These are phyloP conservation scores for Dioctria linearis DNA, from an alignment of 2,888 invertebrate species.

Conservation along the genomic window DNA sequence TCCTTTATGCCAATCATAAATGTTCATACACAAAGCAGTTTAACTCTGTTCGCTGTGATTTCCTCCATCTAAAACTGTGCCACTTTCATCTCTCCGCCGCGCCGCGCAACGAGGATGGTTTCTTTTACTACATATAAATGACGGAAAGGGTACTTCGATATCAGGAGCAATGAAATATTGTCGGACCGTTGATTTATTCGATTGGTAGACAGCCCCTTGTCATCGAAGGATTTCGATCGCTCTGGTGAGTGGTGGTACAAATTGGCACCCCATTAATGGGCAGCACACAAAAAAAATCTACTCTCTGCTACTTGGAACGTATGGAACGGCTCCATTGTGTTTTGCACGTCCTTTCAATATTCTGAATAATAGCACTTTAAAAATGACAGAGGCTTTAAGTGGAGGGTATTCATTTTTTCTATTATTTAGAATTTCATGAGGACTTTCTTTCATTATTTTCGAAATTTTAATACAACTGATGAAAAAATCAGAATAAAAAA, in stretches of 20 bases:
- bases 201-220: conserved; percentile 54
- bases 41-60: not conserved
- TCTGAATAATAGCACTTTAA: too few relatives aligned
- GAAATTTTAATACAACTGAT: too few relatives aligned
- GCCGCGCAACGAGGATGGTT: not conserved
- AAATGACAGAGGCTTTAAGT: too few relatives aligned
- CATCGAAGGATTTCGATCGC: conserved; percentile 28
- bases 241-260: conserved; percentile 7
- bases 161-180: conserved; percentile 56
- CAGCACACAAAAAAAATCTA: too few relatives aligned
- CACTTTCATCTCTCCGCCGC: not conserved
- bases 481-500: too few relatives aligned
- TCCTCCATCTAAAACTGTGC: not conserved
- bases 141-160: conserved; percentile 16
- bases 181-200: conserved; percentile 56
- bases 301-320: too few relatives aligned
- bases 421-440: too few relatives aligned
- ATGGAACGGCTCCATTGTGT: too few relatives aligned
- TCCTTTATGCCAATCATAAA: conserved; percentile 54
- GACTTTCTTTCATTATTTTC: too few relatives aligned
- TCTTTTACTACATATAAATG: conserved; percentile 5
- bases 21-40: not conserved
- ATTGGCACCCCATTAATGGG: conserved; percentile 31
- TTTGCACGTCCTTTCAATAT: too few relatives aligned
- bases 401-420: too few relatives aligned